Evolutionary conservation across 2,797 vertebrate species (phyloP), one percentile per base, ranked within the genome.

Genomic region (Acrossocheilus wenchowensis): DNA sequence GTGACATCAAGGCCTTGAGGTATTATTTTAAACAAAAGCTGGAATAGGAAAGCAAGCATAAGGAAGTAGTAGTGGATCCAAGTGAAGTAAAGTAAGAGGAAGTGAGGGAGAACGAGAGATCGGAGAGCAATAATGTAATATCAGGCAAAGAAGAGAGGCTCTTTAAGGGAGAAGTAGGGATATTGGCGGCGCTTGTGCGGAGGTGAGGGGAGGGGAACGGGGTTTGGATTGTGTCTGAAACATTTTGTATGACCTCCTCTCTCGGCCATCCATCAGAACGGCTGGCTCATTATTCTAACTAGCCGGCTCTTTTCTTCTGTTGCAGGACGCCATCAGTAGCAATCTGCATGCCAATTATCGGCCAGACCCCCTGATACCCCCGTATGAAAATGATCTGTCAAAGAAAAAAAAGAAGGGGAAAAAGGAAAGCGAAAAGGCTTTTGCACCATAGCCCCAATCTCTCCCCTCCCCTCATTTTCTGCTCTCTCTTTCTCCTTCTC

Each of bases 321-420:
- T 94, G 96, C 96, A 94, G 96, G 95, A 97, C 96, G 96, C 97
- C 97, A 97, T 97, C 96, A 96, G 97, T 97, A 96, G 97, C 98
- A 99, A 99, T 99, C 98, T 99, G 98, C 98, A 99, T 99, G 98
- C 97, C 98, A 99, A 99, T 99, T 99, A 99, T 97, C 86, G 82
- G 95, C 96, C 96, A 97, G 97, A 97, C 98, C 98, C 97, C 98
- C 95, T 98, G 98, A 98, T 97, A 99, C 98, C 95, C 94, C 94
- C 89, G 95, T 95, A 97, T 97, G 97, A 98, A 96, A 99, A 99
- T 98, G 95, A 98, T 97, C 97, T 97, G 96, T 97, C 95, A 96
- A 95, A 92, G 82, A 93, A 92, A 92, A 92, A 92, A 94, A 92
- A 91, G 93, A 86, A 66, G 86, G 82, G 86, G 78, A 52, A 81